Base-by-base conservation (phyloP, 2,113 vertebrate species). In the Pelecanoides urinatrix region DNA sequence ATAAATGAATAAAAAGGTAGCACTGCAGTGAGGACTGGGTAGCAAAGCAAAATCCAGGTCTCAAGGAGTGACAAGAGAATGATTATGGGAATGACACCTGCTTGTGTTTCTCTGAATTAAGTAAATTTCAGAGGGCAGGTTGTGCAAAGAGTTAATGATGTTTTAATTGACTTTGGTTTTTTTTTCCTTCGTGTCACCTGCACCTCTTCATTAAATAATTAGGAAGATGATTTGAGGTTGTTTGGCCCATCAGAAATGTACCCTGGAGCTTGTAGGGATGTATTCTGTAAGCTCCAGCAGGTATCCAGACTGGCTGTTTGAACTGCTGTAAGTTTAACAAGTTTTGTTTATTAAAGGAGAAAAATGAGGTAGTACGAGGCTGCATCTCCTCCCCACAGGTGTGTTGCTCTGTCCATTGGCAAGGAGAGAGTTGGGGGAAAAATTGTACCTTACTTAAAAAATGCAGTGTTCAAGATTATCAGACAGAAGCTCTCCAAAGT, bases 141-240 rank as follows among this genome's bases (percentile, higher is more conserved):
- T 42, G 22, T 65, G 32, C 8, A 4, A 47, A 34, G 26, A 72
- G 10, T 78, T 85, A 71, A 34, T 22, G 47, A 22, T 61, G 11
- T 21, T 66, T 58, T 53, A 73, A 62, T 71, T 6, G 71, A 4
- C 3, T 21, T 73, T 52, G 4, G 13, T 77, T 23, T 10, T 38
- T 44, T 44, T 25, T 11, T 3, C 0, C 4, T 34, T 72, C 7
- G 1, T 40, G 7, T 40, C 9, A 72, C 7, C 13, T 65, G 16
- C 13, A 65, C 7, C 15, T 26, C 34, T 79, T 34, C 10, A 9
- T 50, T 86, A 83, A 79, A 71, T 83, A 38, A 47, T 75, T 78
- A 61, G 11, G 13, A 75, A 90, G n/a, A 15, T 38, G 10, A 45
- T 50, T 13, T 65, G 47, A 68, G 17, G 20, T 58, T 42, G 16